Evolutionary conservation across 2,888 invertebrate genomes (phyloP).

Genomic region (Pardosa pseudoannulata): DNA sequence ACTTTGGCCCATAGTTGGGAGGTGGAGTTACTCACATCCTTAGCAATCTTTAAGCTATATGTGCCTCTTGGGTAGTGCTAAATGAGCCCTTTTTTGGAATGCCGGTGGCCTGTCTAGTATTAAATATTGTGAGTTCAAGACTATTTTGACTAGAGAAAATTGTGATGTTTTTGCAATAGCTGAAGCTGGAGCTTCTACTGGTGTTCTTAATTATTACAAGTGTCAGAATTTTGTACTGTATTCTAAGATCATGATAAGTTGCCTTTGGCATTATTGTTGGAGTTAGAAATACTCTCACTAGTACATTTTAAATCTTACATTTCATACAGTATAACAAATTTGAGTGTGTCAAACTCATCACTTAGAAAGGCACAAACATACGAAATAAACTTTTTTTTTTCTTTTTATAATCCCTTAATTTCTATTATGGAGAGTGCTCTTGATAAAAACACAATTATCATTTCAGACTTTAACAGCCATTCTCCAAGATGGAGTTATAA

Average conservation of each 20-base stretch:
- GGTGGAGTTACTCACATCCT: no score
- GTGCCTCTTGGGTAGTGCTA: no score
- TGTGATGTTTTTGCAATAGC: constrained; percentile 2
- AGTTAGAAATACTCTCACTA: constrained; percentile 8
- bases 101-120: constrained; percentile 3
- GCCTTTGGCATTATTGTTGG: constrained; percentile 9
- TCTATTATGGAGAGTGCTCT: neutral
- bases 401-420: neutral
- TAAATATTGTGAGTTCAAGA: neutral
- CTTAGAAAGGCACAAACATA: neutral
- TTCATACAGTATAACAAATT: neutral
- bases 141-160: neutral
- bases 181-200: constrained; percentile 11
- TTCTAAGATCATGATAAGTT: constrained; percentile 18
- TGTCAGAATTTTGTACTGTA: neutral
- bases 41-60: no score
- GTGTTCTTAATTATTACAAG: neutral
- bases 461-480: constrained; percentile 23
- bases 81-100: constrained; percentile 34
- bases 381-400: constrained; percentile 14
- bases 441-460: constrained; percentile 19
- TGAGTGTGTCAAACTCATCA: neutral
- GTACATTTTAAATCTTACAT: neutral
- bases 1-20: no score
- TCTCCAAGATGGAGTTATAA: constrained; percentile 18